phyloP scores from a whole-genome alignment of 2,888 invertebrate genomes.

The Drosophila robusta region DNA sequence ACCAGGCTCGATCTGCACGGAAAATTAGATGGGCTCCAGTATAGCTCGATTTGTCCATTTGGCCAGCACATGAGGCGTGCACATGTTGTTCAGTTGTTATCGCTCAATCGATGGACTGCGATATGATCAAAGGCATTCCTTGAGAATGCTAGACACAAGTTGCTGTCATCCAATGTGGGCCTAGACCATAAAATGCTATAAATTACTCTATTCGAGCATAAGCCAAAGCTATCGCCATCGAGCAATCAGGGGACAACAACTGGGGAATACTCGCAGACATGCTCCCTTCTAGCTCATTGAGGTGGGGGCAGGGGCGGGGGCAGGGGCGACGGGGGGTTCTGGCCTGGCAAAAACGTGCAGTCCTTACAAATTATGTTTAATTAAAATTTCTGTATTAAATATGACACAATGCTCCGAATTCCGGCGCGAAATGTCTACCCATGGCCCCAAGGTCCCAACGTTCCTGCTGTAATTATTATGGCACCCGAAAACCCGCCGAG shows the following conservation, averaged over 20 bases:
- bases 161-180: slow-evolving; percentile 48
- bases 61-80: slow-evolving; percentile 5
- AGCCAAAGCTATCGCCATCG: slow-evolving; percentile 51
- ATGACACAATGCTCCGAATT: slow-evolving; percentile 85
- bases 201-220: slow-evolving; percentile 73
- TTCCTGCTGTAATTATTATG: slow-evolving; percentile 67
- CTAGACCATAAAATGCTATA: slow-evolving; percentile 69
- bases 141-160: slow-evolving; percentile 68
- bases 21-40: not conserved
- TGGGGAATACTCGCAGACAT: slow-evolving; percentile 29
- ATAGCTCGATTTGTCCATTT: not conserved
- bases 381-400: slow-evolving; percentile 86
- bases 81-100: slow-evolving; percentile 21
- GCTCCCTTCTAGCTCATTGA: slow-evolving; percentile 12
- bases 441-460: slow-evolving; percentile 40
- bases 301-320: too few species aligned
- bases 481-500: slow-evolving; percentile 56
- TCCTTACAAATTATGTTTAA: slow-evolving; percentile 85
- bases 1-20: not conserved
- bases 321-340: not conserved
- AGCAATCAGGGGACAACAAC: slow-evolving; percentile 50
- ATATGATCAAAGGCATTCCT: slow-evolving; percentile 70
- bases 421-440: slow-evolving; percentile 76
- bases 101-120: slow-evolving; percentile 48
- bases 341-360: slow-evolving; percentile 74